Evolutionary conservation across 37 sponge, comb jelly and placozoan genomes (phyloP).

Genomic region (Corticium candelabrum): DNA sequence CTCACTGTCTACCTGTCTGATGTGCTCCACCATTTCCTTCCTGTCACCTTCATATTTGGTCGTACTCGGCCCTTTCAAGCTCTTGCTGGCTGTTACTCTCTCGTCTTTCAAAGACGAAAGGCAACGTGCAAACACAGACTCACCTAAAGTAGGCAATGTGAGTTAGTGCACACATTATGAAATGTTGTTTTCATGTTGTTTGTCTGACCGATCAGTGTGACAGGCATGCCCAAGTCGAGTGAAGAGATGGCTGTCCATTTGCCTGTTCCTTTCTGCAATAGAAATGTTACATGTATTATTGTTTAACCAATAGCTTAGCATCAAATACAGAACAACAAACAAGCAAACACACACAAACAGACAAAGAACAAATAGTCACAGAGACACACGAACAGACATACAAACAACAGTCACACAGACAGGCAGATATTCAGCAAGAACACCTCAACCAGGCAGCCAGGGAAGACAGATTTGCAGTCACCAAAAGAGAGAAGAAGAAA

Average conservation of each 20-base stretch:
- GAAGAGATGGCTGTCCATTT: slow-evolving; percentile 99
- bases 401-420: neutral
- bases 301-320: too few species aligned
- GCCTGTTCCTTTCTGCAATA: slow-evolving; percentile 81
- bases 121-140: slow-evolving; percentile 89
- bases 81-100: slow-evolving; percentile 67
- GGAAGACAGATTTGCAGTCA: too few species aligned
- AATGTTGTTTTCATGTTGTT: neutral
- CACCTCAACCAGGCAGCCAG: too few species aligned
- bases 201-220: slow-evolving; percentile 89
- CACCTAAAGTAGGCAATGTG: slow-evolving; percentile 39
- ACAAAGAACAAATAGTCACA: too few species aligned
- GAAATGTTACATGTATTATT: too few species aligned
- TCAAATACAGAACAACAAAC: too few species aligned
- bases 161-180: neutral
- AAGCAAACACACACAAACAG: too few species aligned
- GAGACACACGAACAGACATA: too few species aligned
- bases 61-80: slow-evolving; percentile 48
- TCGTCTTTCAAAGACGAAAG: slow-evolving; percentile 50
- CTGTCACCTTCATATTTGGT: slow-evolving; percentile 50
- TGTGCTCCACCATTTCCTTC: slow-evolving; percentile 61
- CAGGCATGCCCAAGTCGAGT: slow-evolving; percentile 88
- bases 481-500: too few species aligned
- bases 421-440: too few species aligned
- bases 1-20: slow-evolving; percentile 72